These are phyloP conservation scores for Hepsetus odoe DNA, from an alignment of 2,113 vertebrate genomes.

Conservation along the genomic window DNA sequence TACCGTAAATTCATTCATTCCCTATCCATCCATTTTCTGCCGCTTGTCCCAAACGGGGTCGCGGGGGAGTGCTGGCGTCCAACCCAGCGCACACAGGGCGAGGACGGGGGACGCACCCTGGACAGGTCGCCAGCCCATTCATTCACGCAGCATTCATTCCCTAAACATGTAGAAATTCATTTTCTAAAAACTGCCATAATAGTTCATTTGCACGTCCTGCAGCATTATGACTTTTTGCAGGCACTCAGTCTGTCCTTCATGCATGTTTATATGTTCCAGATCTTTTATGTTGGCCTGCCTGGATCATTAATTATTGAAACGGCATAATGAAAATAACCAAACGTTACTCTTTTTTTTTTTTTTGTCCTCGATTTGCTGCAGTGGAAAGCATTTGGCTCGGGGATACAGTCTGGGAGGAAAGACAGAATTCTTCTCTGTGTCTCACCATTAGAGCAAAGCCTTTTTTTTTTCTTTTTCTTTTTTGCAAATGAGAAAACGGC, in stretches of 20 bases:
- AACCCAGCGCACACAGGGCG: too few species aligned
- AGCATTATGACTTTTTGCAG: neutral
- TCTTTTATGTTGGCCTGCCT: constrained; percentile 2
- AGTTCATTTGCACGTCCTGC: neutral
- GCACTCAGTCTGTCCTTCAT: neutral
- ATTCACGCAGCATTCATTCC: neutral
- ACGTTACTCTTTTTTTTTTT: constrained; percentile 18
- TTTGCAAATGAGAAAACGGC: constrained; percentile 23
- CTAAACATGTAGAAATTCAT: neutral
- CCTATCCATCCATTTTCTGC: too few species aligned
- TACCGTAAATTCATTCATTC: too few species aligned
- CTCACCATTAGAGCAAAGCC: constrained; percentile 19
- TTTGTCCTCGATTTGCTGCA: constrained; percentile 27
- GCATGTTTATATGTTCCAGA: constrained; percentile 3
- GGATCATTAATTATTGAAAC: constrained; percentile 47
- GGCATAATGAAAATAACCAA: constrained; percentile 39
- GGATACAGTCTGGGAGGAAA: neutral
- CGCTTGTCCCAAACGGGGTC: too few species aligned
- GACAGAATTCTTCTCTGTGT: constrained; percentile 23
- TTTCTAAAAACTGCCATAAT: neutral
- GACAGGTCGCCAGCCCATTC: too few species aligned
- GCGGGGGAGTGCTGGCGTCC: too few species aligned
- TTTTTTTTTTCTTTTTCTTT: neutral
- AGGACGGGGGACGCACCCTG: too few species aligned
- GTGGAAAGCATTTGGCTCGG: constrained; percentile 9